A percentile compares a stretch with the other conserved stretches of the same genome.
phyloP scores from a whole-genome alignment of 2,888 invertebrate genomes.

The Caenorhabditis imperialis region DNA sequence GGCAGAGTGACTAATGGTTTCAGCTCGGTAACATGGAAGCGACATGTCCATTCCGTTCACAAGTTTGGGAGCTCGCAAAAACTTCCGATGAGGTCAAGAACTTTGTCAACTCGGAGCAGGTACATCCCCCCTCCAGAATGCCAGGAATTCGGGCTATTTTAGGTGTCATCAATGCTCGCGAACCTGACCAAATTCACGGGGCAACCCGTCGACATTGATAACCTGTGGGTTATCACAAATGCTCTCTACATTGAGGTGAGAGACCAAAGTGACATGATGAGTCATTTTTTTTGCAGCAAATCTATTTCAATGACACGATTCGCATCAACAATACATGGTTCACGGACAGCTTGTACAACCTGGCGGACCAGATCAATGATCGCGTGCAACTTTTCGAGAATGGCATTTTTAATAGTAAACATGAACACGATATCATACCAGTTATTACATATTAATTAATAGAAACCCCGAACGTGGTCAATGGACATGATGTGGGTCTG shows the following conservation, averaged over 20 bases:
- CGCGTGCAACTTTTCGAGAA: constrained; percentile 60
- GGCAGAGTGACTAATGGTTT: constrained; percentile 2
- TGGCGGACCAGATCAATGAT: constrained; percentile 53
- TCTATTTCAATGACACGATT: constrained; percentile 45
- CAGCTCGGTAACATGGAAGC: constrained; percentile 62
- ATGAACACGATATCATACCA: no score
- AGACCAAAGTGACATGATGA: background rate
- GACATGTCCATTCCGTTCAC: constrained; percentile 47
- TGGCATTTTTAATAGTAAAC: constrained; percentile 56
- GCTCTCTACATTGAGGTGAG: constrained; percentile 57
- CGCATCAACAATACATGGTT: constrained; percentile 51
- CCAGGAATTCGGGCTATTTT: constrained; percentile 22
- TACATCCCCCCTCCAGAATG: background rate
- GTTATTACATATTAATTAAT: no score
- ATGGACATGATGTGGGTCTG: constrained; percentile 44
- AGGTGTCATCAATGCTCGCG: constrained; percentile 44
- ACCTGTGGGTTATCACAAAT: constrained; percentile 59
- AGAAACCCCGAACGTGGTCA: constrained; percentile 41
- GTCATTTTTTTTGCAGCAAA: constrained; percentile 41
- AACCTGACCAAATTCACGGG: constrained; percentile 40
- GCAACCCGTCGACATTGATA: constrained; percentile 52
- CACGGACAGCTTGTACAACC: constrained; percentile 41
- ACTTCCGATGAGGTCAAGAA: constrained; percentile 48
- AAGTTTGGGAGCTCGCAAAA: constrained; percentile 62
- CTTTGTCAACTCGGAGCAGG: constrained; percentile 38